Conservation (phyloP, 2,113 vertebrate genomes). For the Muntiacus reevesi region DNA sequence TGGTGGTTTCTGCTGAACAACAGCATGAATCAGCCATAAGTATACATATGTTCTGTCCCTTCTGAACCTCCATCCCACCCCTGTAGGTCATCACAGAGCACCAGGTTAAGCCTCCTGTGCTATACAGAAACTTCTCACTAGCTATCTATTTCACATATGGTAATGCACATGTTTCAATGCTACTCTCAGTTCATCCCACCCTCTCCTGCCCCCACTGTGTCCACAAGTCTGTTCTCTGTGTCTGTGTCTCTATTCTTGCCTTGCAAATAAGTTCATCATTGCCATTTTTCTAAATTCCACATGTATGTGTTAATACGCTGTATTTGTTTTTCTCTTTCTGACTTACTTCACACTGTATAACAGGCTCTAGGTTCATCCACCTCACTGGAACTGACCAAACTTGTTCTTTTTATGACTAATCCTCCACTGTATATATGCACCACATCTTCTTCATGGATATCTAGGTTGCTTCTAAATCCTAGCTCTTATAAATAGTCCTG, state of each 20-base stretch:
- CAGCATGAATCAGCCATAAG: background rate
- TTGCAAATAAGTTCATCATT: background rate
- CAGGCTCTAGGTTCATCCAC: background rate
- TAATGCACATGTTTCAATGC: background rate
- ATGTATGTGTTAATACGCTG: background rate
- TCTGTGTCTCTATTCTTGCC: background rate
- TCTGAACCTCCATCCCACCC: background rate
- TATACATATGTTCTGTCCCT: background rate
- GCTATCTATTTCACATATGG: background rate
- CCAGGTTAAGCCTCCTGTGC: background rate
- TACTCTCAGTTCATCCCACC: background rate
- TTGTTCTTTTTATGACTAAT: background rate
- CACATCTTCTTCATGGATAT: background rate
- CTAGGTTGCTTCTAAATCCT: background rate
- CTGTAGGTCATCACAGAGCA: background rate
- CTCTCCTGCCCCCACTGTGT: background rate
- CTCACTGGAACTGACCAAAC: background rate
- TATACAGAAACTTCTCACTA: background rate
- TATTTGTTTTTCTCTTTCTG: background rate
- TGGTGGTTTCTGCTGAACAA: background rate
- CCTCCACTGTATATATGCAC: background rate
- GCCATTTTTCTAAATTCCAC: background rate
- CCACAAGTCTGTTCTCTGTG: background rate
- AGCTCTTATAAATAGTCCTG: background rate
- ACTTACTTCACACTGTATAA: background rate